A percentile compares a stretch with the other conserved stretches of the same genome.
phyloP scores from a whole-genome alignment of 2,113 vertebrate genomes.

The Laterallus jamaicensis region DNA sequence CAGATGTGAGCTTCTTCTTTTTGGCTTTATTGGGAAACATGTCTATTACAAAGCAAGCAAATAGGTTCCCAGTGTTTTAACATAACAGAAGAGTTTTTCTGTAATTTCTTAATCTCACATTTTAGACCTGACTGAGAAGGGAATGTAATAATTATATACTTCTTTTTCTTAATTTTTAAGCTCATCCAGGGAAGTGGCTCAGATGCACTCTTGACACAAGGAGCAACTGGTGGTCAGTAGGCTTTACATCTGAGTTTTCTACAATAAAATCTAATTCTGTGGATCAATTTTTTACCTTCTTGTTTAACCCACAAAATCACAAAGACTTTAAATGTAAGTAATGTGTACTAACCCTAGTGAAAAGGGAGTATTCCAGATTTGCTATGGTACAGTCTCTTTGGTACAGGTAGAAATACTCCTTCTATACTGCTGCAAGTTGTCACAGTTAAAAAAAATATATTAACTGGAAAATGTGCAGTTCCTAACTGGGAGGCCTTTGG shows the following conservation, averaged over 20 bases:
- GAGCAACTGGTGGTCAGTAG: neutral
- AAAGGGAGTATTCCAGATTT: neutral
- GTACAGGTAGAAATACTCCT: neutral
- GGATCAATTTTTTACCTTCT: slow-evolving; percentile 7
- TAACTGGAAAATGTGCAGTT: neutral
- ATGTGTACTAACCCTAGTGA: neutral
- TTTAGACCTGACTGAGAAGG: neutral
- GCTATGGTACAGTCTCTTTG: neutral
- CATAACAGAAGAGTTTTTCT: neutral
- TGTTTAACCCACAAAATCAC: slow-evolving; percentile 1
- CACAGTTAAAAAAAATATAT: neutral
- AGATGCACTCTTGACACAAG: neutral
- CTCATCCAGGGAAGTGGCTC: neutral
- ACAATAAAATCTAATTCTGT: neutral
- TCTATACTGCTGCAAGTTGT: neutral
- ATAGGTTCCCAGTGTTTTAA: neutral
- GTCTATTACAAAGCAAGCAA: neutral
- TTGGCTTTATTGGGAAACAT: neutral
- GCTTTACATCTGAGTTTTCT: neutral
- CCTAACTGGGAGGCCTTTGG: neutral
- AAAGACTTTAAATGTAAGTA: neutral
- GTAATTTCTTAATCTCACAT: neutral
- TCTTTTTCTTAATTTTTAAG: neutral
- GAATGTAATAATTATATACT: neutral
- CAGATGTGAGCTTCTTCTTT: neutral